phyloP scores from a whole-genome alignment of 1,140 invertebrate genomes.

The Nebria ingens region DNA sequence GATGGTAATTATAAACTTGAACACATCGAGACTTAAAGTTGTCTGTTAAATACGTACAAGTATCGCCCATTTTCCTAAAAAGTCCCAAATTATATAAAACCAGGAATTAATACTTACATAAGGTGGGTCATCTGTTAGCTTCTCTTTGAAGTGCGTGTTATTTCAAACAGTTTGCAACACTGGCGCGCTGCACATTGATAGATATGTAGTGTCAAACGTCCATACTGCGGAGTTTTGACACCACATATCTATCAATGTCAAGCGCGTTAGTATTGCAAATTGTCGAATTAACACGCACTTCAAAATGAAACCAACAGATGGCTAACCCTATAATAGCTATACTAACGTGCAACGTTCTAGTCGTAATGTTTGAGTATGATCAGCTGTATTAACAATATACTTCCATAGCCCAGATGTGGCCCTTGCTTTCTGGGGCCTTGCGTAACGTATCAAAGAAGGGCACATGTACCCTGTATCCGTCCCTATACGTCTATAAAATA shows the following conservation, averaged over 20 bases:
- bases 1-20: slow-evolving; percentile 79
- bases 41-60: slow-evolving; percentile 68
- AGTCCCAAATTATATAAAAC: too few species aligned
- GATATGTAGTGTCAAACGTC: too few species aligned
- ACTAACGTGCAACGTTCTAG: slow-evolving; percentile 75
- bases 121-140: too few species aligned
- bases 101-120: too few species aligned
- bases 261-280: too few species aligned
- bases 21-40: slow-evolving; percentile 72
- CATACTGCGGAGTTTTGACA: too few species aligned
- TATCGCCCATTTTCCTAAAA: slow-evolving; percentile 59
- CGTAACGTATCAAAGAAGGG: slow-evolving; percentile 73
- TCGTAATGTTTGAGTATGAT: slow-evolving; percentile 73
- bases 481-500: slow-evolving; percentile 49
- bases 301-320: too few species aligned
- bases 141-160: too few species aligned
- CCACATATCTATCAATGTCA: too few species aligned
- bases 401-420: slow-evolving; percentile 77
- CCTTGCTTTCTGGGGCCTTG: slow-evolving; percentile 66
- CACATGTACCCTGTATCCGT: slow-evolving; percentile 62
- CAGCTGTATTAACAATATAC: slow-evolving; percentile 76
- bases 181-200: too few species aligned
- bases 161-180: too few species aligned
- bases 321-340: background rate
- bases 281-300: too few species aligned